Percentiles rank a stretch among this genome's conserved stretches.
Evolutionary conservation across 2,797 vertebrate genomes (phyloP).

Genomic region (Eutrigla gurnardus): DNA sequence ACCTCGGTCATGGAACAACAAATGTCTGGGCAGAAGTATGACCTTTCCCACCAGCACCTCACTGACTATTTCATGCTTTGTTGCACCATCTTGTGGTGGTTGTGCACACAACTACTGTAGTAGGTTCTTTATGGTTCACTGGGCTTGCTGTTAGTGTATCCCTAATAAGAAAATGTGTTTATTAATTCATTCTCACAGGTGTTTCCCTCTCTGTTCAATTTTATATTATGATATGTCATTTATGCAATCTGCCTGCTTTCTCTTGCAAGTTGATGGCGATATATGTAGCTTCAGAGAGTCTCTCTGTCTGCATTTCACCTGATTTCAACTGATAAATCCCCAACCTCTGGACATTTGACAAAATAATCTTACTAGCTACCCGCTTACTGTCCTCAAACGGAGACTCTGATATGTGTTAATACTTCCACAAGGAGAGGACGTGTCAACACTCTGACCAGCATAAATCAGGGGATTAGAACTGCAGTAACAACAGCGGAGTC

Average conservation of each 20-base stretch:
- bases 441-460: neutral
- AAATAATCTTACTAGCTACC: neutral
- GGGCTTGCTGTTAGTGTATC: neutral
- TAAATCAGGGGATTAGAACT: neutral
- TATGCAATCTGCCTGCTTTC: neutral
- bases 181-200: neutral
- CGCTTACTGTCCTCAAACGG: neutral
- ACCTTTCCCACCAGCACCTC: neutral
- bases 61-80: constrained; percentile 11
- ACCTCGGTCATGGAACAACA: neutral
- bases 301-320: neutral
- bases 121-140: neutral
- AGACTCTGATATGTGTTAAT: too few relatives aligned
- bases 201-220: neutral
- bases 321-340: neutral
- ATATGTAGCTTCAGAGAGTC: neutral
- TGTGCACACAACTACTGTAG: neutral
- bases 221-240: neutral
- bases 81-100: constrained; percentile 58
- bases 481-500: neutral
- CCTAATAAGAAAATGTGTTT: neutral
- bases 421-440: neutral
- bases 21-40: too few relatives aligned
- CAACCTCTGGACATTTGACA: neutral
- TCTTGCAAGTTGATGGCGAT: neutral